Evolutionary conservation across 2,797 vertebrate species (phyloP), one percentile per base, ranked within the genome.

Genomic region (Crax fasciolata): DNA sequence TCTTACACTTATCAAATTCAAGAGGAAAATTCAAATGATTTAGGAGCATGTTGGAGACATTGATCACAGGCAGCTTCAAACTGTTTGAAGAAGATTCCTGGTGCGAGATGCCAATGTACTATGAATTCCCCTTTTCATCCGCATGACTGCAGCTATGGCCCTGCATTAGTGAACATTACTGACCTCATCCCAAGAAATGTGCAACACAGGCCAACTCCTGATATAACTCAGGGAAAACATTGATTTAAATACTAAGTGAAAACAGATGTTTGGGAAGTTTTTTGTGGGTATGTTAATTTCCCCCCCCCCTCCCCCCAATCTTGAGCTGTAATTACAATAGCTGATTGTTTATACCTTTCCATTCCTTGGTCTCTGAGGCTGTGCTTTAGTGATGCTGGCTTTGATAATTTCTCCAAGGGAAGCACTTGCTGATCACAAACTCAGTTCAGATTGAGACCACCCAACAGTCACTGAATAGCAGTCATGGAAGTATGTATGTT

Each of bases 371-470:
- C 63, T 94, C 75, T 14, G 14, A 77, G 72, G 16, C 65, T 75
- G 18, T 61, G 59, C 82, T 95, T n/a, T 41, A 30, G 19, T 39
- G 10, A 23, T 48, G 20, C 55, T 38, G 57, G 38, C 48, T 52
- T 93, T 90, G 84, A 30, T 81, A 85, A 79, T 46, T 92, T 89
- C 81, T 96, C 58, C 17, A 74, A 75, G 73, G 35, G 52, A 92
- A 87, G 80, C 67, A 52, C 83, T 96, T 96, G 71, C 85, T 86
- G 75, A 46, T 76, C 65, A 87, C 68, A 93, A 86, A 86, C 30
- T 59, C 19, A 9, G 70, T 84, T 94, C 65, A 81, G 79, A 63
- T 38, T 90, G 80, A 94, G 96, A 96, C 95, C 94, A 97, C 96
- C 96, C 95, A 93, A 77, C 52, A 89, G 89, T 84, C 27, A 67